Evolutionary conservation across 1,140 invertebrate genomes (phyloP).

Genomic region (Aphaenogaster ashmeadi): DNA sequence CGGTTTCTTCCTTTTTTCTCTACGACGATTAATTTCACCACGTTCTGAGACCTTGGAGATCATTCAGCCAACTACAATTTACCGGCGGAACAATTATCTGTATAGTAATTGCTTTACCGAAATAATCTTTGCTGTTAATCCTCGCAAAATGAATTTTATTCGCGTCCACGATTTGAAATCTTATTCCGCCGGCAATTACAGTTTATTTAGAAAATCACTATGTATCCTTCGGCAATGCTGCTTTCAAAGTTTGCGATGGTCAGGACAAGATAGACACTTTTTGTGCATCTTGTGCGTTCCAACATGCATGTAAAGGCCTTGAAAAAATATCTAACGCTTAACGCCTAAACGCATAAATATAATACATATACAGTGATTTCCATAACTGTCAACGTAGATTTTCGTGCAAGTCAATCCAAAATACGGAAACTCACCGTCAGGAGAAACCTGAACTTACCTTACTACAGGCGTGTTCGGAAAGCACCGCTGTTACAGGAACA

Average conservation of each 20-base stretch:
- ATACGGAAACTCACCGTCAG: constrained; percentile 38
- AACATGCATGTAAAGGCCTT: constrained; percentile 1
- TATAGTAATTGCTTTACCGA: no score
- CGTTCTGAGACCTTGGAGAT: no score
- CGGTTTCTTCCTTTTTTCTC: constrained; percentile 12
- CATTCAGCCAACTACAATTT: no score
- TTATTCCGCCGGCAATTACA: constrained; percentile 5
- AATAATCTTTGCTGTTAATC: no score
- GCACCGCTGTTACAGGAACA: no score
- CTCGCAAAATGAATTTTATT: no score
- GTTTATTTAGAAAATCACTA: constrained; percentile 2
- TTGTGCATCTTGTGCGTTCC: neutral
- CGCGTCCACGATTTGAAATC: neutral
- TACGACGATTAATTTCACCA: neutral
- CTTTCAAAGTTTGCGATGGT: constrained; percentile 30
- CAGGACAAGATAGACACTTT: no score
- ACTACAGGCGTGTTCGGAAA: no score
- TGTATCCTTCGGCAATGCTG: neutral
- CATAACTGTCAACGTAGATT: constrained; percentile 34
- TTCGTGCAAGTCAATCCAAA: neutral
- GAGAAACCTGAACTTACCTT: neutral
- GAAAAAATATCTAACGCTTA: no score
- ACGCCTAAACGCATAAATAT: no score
- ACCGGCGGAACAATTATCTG: no score
- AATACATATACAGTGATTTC: neutral